phyloP scores from a whole-genome alignment of 2,797 vertebrate species.

The Pseudotriccus pelzelni region DNA sequence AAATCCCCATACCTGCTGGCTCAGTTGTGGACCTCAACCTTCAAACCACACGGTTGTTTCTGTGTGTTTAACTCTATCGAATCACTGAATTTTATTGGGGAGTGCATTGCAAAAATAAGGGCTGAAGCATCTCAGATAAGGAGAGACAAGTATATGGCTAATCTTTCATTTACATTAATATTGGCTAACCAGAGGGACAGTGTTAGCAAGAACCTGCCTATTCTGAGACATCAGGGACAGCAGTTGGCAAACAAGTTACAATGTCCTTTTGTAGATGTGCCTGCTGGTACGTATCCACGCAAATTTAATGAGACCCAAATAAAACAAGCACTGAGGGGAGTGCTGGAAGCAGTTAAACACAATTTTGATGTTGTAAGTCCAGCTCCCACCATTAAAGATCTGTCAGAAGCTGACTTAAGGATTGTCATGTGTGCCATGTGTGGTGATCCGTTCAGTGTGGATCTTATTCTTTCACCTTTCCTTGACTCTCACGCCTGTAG shows the following conservation, averaged over 20 bases:
- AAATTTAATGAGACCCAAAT: conserved; percentile 98
- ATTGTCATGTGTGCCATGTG: conserved; percentile 99
- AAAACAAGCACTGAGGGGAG: conserved; percentile 93
- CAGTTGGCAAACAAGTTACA: conserved; percentile 98
- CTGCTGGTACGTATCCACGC: conserved; percentile 89
- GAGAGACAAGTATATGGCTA: conserved; percentile 90
- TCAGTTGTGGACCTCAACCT: conserved; percentile 90
- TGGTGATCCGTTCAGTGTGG: conserved; percentile 97
- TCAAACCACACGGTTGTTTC: conserved; percentile 98
- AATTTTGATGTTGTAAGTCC: conserved; percentile 92
- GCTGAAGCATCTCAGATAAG: conserved; percentile 90
- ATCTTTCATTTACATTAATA: conserved; percentile 94
- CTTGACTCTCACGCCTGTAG: conserved; percentile 96
- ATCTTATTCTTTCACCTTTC: conserved; percentile 98
- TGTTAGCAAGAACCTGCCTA: conserved; percentile 93
- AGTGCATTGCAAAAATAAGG: conserved; percentile 94
- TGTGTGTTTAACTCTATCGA: conserved; percentile 98
- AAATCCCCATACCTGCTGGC: conserved; percentile 92
- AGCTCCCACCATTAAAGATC: conserved; percentile 93
- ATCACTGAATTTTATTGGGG: conserved; percentile 94
- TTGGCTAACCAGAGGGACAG: conserved; percentile 95
- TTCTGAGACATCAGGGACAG: conserved; percentile 96
- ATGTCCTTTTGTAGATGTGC: conserved; percentile 97
- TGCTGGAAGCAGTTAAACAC: conserved; percentile 93
- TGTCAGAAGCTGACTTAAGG: conserved; percentile 93